Percentiles rank a stretch among this genome's conserved stretches.
These are phyloP conservation scores for Abscondita cerata DNA, from an alignment of 2,888 invertebrate species.

Conservation along the genomic window DNA sequence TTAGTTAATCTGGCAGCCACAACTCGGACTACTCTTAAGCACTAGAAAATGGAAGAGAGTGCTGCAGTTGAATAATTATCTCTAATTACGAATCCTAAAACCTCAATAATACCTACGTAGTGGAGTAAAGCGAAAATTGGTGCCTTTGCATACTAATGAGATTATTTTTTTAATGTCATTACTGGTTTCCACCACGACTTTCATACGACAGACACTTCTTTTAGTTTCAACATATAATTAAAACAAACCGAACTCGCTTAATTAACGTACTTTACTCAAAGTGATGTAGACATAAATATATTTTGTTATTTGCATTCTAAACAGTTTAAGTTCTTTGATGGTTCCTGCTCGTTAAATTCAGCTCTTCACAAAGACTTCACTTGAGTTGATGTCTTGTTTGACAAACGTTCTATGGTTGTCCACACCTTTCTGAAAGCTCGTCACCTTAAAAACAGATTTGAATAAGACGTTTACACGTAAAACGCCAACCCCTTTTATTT, in stretches of 20 bases:
- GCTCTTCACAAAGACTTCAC: slow-evolving; percentile 22
- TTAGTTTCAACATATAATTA: neutral
- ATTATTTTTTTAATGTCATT: slow-evolving; percentile 9
- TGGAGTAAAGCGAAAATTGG: neutral
- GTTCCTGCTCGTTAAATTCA: slow-evolving; percentile 20
- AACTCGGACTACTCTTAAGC: slow-evolving; percentile 45
- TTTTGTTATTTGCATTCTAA: slow-evolving; percentile 13
- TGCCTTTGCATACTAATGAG: slow-evolving; percentile 25
- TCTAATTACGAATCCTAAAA: slow-evolving; percentile 55
- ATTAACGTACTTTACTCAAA: neutral
- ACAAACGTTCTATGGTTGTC: slow-evolving; percentile 56
- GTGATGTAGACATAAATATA: neutral
- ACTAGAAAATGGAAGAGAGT: slow-evolving; percentile 39
- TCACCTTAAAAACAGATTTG: slow-evolving; percentile 53
- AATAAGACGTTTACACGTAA: slow-evolving; percentile 52
- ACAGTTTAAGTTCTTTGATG: slow-evolving; percentile 9
- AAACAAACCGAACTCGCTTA: neutral
- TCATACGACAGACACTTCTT: neutral
- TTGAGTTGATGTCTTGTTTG: slow-evolving; percentile 56
- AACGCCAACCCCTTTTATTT: slow-evolving; percentile 17
- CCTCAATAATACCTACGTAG: slow-evolving; percentile 17
- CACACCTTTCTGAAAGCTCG: slow-evolving; percentile 56
- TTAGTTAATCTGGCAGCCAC: slow-evolving; percentile 55
- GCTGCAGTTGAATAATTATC: slow-evolving; percentile 55
- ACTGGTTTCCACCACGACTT: slow-evolving; percentile 8